Percentiles rank a stretch among this genome's conserved stretches.
phyloP scores from a whole-genome alignment of 2,113 vertebrate species.

The Tiliqua scincoides region DNA sequence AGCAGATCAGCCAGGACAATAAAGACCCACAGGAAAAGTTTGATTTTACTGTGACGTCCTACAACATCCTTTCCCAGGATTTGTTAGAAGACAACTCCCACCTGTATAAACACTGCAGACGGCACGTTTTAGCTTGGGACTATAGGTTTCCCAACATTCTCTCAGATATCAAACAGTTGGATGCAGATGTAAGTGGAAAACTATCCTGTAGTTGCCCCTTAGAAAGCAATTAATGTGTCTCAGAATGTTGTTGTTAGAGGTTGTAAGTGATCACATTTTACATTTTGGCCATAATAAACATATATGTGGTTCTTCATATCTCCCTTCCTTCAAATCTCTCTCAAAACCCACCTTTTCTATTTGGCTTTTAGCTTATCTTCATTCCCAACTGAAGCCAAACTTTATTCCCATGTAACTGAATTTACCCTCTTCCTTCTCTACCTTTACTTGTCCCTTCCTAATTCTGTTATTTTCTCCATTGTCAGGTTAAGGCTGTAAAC shows the following conservation, averaged over 20 bases:
- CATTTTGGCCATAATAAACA: background rate
- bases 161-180: conserved; percentile 83
- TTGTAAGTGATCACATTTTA: background rate
- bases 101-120: conserved; percentile 89
- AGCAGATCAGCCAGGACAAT: conserved; percentile 53
- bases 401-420: no score
- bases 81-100: conserved; percentile 89
- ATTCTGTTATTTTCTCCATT: no score
- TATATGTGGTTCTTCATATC: background rate
- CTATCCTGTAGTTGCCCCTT: background rate
- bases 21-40: conserved; percentile 69
- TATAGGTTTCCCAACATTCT: conserved; percentile 90
- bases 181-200: conserved; percentile 89
- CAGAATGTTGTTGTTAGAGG: background rate
- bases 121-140: conserved; percentile 81
- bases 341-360: background rate
- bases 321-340: background rate
- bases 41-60: conserved; percentile 95
- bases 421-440: no score
- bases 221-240: background rate
- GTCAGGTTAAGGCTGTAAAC: no score
- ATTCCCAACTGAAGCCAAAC: no score
- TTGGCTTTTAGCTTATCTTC: background rate
- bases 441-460: no score
- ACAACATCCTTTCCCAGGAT: conserved; percentile 96